A percentile compares a stretch with the other conserved stretches of the same genome.
Evolutionary conservation across 2,888 invertebrate genomes (phyloP).

Genomic region (Lumbricus terrestris): DNA sequence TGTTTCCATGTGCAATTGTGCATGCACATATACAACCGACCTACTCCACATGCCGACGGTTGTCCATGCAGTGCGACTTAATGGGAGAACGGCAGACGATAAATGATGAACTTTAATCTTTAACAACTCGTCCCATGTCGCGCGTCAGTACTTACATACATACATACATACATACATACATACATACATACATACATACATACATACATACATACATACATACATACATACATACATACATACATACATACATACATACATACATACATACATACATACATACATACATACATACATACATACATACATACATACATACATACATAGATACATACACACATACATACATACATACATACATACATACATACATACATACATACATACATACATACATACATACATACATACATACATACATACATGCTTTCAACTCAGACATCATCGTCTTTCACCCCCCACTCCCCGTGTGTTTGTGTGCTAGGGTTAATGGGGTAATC

Average conservation of each 20-base stretch:
- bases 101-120: too few species aligned
- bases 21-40: too few species aligned
- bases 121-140: too few species aligned
- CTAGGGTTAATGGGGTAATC: too few species aligned
- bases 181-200: background rate
- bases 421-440: too few species aligned
- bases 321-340: background rate
- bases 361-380: background rate
- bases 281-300: background rate
- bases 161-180: background rate
- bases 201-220: background rate
- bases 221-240: background rate
- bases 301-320: background rate
- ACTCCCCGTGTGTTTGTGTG: too few species aligned
- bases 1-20: too few species aligned
- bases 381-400: background rate
- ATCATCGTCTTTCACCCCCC: too few species aligned
- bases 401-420: background rate
- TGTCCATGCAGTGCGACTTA: too few species aligned
- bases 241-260: background rate
- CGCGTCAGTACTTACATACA: background rate
- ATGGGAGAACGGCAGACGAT: too few species aligned
- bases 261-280: background rate
- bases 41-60: too few species aligned
- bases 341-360: background rate